Conservation (phyloP, 2,113 vertebrate species). For the Tonatia bakeri region DNA sequence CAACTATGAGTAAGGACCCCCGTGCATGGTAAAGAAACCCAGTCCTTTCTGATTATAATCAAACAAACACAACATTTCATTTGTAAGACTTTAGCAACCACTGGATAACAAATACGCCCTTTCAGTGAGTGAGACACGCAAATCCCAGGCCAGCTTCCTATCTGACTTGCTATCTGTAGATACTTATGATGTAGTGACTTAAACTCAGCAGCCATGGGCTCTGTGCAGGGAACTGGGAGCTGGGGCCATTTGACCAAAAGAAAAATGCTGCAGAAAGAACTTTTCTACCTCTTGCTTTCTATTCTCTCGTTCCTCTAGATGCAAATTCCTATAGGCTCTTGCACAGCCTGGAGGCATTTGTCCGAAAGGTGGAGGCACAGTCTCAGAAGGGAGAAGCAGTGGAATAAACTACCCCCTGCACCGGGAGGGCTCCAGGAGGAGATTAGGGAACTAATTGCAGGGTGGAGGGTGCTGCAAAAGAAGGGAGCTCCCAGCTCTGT, state of each 20-base stretch:
- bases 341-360: not conserved
- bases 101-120: not conserved
- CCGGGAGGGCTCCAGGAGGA: not conserved
- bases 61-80: constrained; percentile 7
- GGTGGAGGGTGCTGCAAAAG: rapidly evolving
- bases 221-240: not conserved
- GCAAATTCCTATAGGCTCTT: not conserved
- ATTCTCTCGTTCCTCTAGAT: constrained; percentile 12
- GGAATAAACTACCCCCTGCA: not conserved
- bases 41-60: constrained; percentile 15
- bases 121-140: not conserved
- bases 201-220: not conserved
- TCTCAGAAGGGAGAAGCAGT: not conserved
- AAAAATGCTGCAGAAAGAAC: not conserved
- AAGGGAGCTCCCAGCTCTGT: not conserved
- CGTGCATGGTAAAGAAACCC: not conserved
- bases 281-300: not conserved
- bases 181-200: not conserved
- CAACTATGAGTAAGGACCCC: not conserved
- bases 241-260: not conserved
- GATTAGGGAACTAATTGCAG: not conserved
- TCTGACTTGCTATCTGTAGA: not conserved
- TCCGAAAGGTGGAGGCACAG: not conserved
- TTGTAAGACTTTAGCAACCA: not conserved
- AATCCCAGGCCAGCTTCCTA: not conserved